Percentiles rank a stretch among this genome's conserved stretches.
Evolutionary conservation across 2,797 vertebrate genomes (phyloP).

Genomic region (Typhlichthys subterraneus): DNA sequence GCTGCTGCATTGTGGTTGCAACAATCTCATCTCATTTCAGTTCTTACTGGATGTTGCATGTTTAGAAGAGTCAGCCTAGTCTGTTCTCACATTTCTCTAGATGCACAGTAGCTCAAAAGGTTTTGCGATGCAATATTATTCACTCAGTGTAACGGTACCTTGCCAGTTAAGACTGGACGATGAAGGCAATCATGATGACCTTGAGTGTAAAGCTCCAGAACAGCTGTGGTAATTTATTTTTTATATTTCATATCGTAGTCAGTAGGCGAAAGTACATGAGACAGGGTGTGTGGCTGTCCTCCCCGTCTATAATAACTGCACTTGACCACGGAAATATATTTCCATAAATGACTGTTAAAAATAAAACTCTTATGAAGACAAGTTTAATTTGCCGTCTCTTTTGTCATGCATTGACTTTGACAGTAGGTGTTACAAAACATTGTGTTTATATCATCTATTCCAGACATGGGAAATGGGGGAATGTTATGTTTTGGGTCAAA

Average conservation of each 20-base stretch:
- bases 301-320: constrained; percentile 70
- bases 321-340: constrained; percentile 74
- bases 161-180: constrained; percentile 59
- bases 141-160: constrained; percentile 66
- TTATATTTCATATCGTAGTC: constrained; percentile 61
- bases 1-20: constrained; percentile 25
- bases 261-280: constrained; percentile 43
- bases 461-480: too few species aligned
- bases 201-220: constrained; percentile 55
- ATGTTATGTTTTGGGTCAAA: too few species aligned
- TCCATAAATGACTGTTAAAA: constrained; percentile 81
- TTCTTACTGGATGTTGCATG: constrained; percentile 46
- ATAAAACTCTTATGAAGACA: constrained; percentile 61
- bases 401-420: neutral
- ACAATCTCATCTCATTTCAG: constrained; percentile 23
- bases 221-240: constrained; percentile 77
- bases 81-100: constrained; percentile 35
- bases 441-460: too few species aligned
- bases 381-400: constrained; percentile 1
- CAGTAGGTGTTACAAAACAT: too few species aligned
- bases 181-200: constrained; percentile 76
- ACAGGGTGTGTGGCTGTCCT: constrained; percentile 25
- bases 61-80: constrained; percentile 47
- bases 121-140: constrained; percentile 68
- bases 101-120: constrained; percentile 51